phyloP scores from a whole-genome alignment of 1,140 invertebrate species.

The Dermatophagoides farinae region DNA sequence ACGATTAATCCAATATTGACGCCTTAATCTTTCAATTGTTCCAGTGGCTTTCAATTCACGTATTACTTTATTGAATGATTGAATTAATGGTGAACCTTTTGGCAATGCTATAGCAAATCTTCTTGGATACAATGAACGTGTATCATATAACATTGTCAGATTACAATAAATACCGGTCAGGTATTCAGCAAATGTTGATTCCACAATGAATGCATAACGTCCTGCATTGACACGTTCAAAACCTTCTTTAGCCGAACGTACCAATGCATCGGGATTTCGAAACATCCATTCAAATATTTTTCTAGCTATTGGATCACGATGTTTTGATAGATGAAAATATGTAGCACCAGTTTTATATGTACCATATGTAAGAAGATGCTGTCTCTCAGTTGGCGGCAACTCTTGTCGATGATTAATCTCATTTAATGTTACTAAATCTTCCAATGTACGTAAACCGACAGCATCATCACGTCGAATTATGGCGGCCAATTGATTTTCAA shows the following conservation, averaged over 20 bases:
- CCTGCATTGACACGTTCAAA: slow-evolving; percentile 3
- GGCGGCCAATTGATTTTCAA: slow-evolving; percentile 28
- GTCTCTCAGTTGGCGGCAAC: too few species aligned
- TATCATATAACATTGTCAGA: slow-evolving; percentile 5
- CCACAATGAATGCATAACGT: slow-evolving; percentile 9
- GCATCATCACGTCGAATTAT: background rate
- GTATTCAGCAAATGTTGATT: slow-evolving; percentile 8
- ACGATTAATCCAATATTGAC: slow-evolving; percentile 1
- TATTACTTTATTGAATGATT: slow-evolving; percentile 2
- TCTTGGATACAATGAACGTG: background rate
- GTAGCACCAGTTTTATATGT: slow-evolving; percentile 6
- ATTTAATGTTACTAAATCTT: background rate
- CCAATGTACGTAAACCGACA: background rate
- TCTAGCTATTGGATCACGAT: background rate
- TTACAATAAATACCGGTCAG: slow-evolving; percentile 4
- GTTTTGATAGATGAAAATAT: background rate
- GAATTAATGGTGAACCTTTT: background rate
- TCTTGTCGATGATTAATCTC: background rate
- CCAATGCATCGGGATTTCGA: background rate
- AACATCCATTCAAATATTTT: slow-evolving; percentile 1
- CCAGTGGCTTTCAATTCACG: slow-evolving; percentile 5
- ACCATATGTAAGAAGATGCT: background rate
- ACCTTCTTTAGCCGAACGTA: slow-evolving; percentile 1
- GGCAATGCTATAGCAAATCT: slow-evolving; percentile 9
- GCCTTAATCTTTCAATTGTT: background rate